phyloP scores from a whole-genome alignment of 2,113 vertebrate genomes.

The Odontesthes bonariensis region DNA sequence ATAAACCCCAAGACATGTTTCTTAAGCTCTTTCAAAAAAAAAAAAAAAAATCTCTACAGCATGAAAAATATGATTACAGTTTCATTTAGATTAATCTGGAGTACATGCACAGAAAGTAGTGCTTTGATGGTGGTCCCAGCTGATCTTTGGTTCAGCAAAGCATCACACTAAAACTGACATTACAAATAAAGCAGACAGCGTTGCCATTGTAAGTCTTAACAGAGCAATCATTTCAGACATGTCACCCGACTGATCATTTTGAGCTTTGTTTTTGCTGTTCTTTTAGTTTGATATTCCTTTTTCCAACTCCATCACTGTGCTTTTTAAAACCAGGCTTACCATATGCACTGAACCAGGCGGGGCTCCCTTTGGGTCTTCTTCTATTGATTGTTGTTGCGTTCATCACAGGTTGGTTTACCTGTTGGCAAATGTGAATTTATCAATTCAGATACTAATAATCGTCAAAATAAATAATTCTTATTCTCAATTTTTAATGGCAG shows the following conservation, averaged over 20 bases:
- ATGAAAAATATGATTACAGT: neutral
- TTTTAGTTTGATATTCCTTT: neutral
- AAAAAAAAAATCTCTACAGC: too few relatives aligned
- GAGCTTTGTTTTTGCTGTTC: neutral
- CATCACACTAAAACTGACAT: too few relatives aligned
- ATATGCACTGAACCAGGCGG: constrained; percentile 94
- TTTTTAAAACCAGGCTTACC: constrained; percentile 86
- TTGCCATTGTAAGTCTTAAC: too few relatives aligned
- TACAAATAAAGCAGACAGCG: too few relatives aligned
- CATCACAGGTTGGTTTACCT: constrained; percentile 86
- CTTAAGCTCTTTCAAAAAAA: too few relatives aligned
- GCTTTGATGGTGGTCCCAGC: neutral
- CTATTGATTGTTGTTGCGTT: constrained; percentile 88
- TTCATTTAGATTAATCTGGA: neutral
- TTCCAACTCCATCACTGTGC: neutral
- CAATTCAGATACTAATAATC: neutral
- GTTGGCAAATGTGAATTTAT: neutral
- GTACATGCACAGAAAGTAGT: neutral
- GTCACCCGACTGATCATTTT: too few relatives aligned
- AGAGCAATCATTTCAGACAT: too few relatives aligned
- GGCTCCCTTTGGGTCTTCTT: constrained; percentile 91
- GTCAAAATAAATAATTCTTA: neutral
- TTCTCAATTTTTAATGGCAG: constrained; percentile 75
- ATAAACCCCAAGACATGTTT: too few relatives aligned
- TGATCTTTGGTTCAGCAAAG: too few relatives aligned